phyloP scores from a whole-genome alignment of 2,888 invertebrate species.

The Drosophila rellima region DNA sequence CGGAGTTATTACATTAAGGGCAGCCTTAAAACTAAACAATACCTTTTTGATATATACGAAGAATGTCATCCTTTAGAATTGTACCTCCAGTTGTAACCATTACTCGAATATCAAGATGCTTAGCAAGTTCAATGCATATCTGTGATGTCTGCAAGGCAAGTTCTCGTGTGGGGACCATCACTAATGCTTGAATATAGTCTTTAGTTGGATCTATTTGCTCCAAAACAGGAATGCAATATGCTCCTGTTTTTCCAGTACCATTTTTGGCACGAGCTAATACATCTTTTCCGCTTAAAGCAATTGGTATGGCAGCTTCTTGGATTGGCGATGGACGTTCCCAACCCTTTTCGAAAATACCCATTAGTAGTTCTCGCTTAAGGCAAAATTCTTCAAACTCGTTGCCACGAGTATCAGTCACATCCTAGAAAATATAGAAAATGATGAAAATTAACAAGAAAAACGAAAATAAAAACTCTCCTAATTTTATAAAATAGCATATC shows the following conservation, averaged over 20 bases:
- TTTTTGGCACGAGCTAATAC: conserved; percentile 99
- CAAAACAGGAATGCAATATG: conserved; percentile 99
- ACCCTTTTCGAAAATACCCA: conserved; percentile 99
- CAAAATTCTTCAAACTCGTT: conserved; percentile 99
- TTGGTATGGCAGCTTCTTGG: conserved; percentile 99
- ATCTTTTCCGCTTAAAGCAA: conserved; percentile 98
- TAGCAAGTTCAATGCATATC: conserved; percentile 99
- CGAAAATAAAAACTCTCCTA: too few species aligned
- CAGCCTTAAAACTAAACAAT: too few species aligned
- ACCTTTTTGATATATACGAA: conserved; percentile 99
- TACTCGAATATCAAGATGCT: conserved; percentile 98
- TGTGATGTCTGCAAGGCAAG: conserved; percentile 99
- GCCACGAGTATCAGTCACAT: conserved; percentile 99
- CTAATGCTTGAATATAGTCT: conserved; percentile 98
- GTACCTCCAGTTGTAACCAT: conserved; percentile 99
- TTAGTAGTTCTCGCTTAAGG: conserved; percentile 97
- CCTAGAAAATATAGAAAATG: conserved; percentile 87
- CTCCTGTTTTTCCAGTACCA: conserved; percentile 99
- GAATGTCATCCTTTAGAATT: conserved; percentile 98
- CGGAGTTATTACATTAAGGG: too few species aligned
- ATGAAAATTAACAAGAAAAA: not conserved
- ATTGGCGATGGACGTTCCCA: conserved; percentile 99
- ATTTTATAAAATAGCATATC: not conserved
- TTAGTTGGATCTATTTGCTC: conserved; percentile 96
- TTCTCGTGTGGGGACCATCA: conserved; percentile 99